These are phyloP conservation scores for Amazona ochrocephala DNA, from an alignment of 2,797 vertebrate species.

Conservation along the genomic window DNA sequence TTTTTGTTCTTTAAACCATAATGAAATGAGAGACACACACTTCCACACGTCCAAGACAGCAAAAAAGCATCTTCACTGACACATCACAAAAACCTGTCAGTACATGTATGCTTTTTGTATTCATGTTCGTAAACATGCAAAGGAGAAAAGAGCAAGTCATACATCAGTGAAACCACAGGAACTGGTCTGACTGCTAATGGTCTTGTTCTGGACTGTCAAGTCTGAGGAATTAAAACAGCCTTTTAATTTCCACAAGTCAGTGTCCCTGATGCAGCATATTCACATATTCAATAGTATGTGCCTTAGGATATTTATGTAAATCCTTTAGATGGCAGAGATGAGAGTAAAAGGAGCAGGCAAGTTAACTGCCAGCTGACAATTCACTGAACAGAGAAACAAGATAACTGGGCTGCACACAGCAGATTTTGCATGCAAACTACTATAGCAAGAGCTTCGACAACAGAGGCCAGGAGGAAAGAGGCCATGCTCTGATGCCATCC, in stretches of 20 bases:
- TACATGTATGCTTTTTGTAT: neutral
- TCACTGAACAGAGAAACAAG: constrained; percentile 32
- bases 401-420: neutral
- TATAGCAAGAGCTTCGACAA: neutral
- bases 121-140: neutral
- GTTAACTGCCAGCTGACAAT: constrained; percentile 34
- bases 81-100: neutral
- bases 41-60: neutral
- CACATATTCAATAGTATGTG: constrained; percentile 12
- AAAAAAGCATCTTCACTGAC: neutral
- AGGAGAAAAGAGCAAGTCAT: neutral
- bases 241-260: constrained; percentile 23
- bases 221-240: neutral
- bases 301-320: constrained; percentile 44
- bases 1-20: neutral
- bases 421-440: constrained; percentile 34
- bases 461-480: neutral
- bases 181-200: neutral
- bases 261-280: neutral
- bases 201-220: neutral
- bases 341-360: constrained; percentile 1
- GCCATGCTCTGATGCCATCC: neutral
- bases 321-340: constrained; percentile 1
- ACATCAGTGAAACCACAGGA: neutral
- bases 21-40: neutral